Percentiles rank a stretch among this genome's conserved stretches.
phyloP scores from a whole-genome alignment of 2,113 vertebrate genomes.

The Synchiropus splendidus region DNA sequence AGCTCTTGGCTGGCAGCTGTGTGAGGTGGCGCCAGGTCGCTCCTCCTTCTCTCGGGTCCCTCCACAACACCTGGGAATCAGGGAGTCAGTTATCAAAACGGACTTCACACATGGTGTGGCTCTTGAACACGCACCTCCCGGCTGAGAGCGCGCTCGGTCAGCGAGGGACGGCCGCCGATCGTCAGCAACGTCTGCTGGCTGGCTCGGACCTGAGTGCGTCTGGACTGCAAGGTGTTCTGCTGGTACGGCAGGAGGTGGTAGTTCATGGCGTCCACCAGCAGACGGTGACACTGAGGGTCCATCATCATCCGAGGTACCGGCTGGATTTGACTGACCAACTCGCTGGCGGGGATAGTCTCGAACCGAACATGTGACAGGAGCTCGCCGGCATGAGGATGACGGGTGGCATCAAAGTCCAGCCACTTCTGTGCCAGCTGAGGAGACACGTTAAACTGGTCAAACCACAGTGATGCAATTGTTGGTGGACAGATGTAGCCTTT shows the following conservation, averaged over 20 bases:
- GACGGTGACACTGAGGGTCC: conserved; percentile 73
- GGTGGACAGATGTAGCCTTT: no score
- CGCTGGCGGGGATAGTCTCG: conserved; percentile 73
- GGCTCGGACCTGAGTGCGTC: conserved; percentile 67
- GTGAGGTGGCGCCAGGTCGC: conserved; percentile 72
- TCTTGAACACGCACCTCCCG: conserved; percentile 56
- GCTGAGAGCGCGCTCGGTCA: conserved; percentile 74
- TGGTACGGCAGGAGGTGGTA: conserved; percentile 80
- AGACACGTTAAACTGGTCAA: no score
- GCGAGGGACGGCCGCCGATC: conserved; percentile 68
- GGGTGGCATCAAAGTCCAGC: conserved; percentile 72
- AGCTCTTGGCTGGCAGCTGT: conserved; percentile 77
- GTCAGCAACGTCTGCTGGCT: conserved; percentile 67
- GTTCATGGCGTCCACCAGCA: conserved; percentile 82
- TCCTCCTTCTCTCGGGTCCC: conserved; percentile 67
- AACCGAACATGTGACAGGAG: conserved; percentile 70
- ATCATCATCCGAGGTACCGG: conserved; percentile 76
- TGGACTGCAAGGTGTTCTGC: conserved; percentile 75
- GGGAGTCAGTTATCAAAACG: conserved; percentile 21
- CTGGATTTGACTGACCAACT: conserved; percentile 75
- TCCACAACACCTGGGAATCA: conserved; percentile 63
- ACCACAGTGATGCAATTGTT: no score
- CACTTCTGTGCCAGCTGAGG: conserved; percentile 70
- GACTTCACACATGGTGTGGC: background rate
- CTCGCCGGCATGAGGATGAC: conserved; percentile 62